phyloP scores from a whole-genome alignment of 2,113 vertebrate genomes.

The Pluvianellus socialis region DNA sequence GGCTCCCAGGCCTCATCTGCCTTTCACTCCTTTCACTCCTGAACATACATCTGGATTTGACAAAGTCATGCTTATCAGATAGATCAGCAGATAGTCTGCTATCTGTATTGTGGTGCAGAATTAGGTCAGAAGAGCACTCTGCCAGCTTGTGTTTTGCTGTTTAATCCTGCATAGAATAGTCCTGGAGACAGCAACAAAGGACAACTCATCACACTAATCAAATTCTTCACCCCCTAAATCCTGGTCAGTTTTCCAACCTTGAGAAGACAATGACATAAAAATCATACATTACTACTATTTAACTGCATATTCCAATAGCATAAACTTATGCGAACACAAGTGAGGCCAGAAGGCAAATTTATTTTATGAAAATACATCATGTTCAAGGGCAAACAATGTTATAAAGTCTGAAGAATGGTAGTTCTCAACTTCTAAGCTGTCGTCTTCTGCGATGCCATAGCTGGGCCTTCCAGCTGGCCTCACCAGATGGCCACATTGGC shows the following conservation, averaged over 20 bases:
- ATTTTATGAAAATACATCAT: slow-evolving; percentile 5
- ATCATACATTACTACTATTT: background rate
- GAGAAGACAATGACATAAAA: background rate
- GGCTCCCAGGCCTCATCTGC: background rate
- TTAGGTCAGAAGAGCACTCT: background rate
- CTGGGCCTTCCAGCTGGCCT: background rate
- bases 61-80: background rate
- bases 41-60: background rate
- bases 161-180: background rate
- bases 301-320: background rate
- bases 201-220: background rate
- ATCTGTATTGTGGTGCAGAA: background rate
- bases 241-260: background rate
- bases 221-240: background rate
- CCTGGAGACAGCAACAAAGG: background rate
- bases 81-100: slow-evolving; percentile 24
- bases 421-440: background rate
- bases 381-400: background rate
- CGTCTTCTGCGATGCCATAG: background rate
- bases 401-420: background rate
- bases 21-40: background rate
- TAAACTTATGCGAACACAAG: background rate
- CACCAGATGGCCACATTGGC: background rate
- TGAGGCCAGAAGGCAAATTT: background rate
- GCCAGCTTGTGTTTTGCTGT: background rate